Evolutionary conservation across 2,888 invertebrate genomes (phyloP), one percentile per base, ranked within the genome.

Genomic region (Leptinotarsa haldemani): DNA sequence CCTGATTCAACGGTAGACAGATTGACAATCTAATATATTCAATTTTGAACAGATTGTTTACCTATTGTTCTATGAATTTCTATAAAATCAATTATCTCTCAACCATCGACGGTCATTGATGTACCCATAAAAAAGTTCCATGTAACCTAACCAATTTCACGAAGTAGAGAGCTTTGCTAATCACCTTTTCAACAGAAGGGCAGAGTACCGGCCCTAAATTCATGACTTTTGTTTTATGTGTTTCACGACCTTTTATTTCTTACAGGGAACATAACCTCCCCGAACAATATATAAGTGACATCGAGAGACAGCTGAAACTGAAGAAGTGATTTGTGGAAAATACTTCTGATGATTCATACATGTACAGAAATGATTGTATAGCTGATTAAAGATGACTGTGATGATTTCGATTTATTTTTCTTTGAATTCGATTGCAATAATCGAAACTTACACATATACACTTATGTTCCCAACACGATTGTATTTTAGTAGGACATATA

Each of bases 271-370:
- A 80, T 66, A 83, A 86, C 64, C 77, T 86, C 47, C 84, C 85
- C 13, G 84, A 85, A 67, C 77, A 82, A 13, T 85, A 85, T 70
- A 79, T 86, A 65, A 80, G 79, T 47, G 87, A 87, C 69, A 84
- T 87, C 52, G 85, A 86, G 70, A 80, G 85, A 30, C 83, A 84
- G 70, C 77, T 81, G 73, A 80, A 82, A 74, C 64, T 81, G 52
- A 78, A 73, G 22, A 73, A 73, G 65, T 74, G 53, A 73, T 48
- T n/a, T 22, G 12, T 18, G 50, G 1, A 30, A 16, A 16, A 12
- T 18, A 18, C 5, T 53, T 18, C 40, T 15, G 15, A 22, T 18
- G 15, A 30, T 61, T 61, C 1, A 16, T 61, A 0, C 15, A 61
- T 9, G 5, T 20, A 12, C 13, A 4, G 15, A 15, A 52, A 22